A percentile compares a stretch with the other conserved stretches of the same genome.
Evolutionary conservation across 2,888 invertebrate genomes (phyloP).

Genomic region (Melipona bicolor): DNA sequence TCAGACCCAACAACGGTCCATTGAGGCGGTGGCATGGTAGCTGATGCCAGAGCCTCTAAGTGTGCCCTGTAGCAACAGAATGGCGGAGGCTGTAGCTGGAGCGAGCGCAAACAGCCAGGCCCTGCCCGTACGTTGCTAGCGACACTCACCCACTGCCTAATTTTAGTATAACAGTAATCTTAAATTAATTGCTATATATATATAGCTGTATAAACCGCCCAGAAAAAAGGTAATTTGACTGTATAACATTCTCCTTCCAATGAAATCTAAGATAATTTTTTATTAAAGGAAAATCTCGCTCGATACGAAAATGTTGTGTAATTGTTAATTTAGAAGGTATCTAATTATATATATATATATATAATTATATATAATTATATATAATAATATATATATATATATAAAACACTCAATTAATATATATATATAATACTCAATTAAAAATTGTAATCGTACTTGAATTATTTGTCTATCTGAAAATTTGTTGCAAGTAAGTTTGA

Average conservation of each 20-base stretch:
- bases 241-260: conserved; percentile 10
- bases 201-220: conserved; percentile 28
- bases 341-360: background rate
- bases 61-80: conserved; percentile 80
- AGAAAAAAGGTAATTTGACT: conserved; percentile 17
- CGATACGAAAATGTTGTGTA: conserved; percentile 1
- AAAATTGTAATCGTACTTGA: background rate
- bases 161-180: conserved; percentile 77
- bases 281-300: background rate
- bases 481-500: no score
- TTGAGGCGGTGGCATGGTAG: conserved; percentile 81
- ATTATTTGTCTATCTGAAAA: background rate
- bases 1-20: conserved; percentile 80
- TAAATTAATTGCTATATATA: conserved; percentile 70
- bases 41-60: conserved; percentile 79
- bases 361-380: no score
- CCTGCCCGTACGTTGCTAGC: conserved; percentile 84
- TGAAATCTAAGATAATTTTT: conserved; percentile 28
- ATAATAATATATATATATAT: background rate
- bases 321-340: conserved; percentile 18
- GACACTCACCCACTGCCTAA: conserved; percentile 82
- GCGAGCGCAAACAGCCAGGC: conserved; percentile 83
- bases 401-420: background rate
- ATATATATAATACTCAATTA: background rate
- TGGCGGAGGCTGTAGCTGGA: conserved; percentile 83